Base-by-base conservation (phyloP, 2,113 vertebrate species). In the Sapayoa aenigma region DNA sequence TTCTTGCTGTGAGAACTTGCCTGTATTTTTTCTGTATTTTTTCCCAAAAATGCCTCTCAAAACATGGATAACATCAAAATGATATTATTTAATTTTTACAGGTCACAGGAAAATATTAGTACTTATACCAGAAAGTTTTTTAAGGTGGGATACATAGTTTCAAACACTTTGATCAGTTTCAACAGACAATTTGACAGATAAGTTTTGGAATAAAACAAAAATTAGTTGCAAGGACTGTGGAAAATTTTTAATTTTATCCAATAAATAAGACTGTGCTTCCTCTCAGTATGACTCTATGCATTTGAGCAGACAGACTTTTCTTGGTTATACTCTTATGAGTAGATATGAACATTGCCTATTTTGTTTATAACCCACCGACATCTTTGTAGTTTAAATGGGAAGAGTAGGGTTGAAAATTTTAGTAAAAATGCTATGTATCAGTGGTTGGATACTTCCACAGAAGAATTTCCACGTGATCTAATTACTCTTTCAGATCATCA, bases 31-130 rank as follows among this genome's bases (percentile, higher is more conserved):
- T 13, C 10, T 72, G 3, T 15, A 28, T 42, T 89, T 87, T 87
- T 87, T 35, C 18, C 7, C 23, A 74, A 23, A 50, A 74, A 71
- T 53, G 69, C 2, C 11, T 55, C 23, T 25, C 11, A 50, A 84
- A 53, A 49, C 2, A 84, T 2, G 1, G 10, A n/a, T 67, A 46
- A 37, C 0, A 46, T 46, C 1, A 10, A 86, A 69, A 6, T 1
- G 3, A 42, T 35, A 50, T 12, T 78, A 9, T 30, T 80, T 35
- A 33, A 31, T 44, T 74, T 74, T 22, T 28, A 69, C 21, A 52
- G 12, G 9, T 77, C 41, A 52, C 3, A 1, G 2, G 11, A 20
- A 74, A 73, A 31, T 35, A 72, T 7, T 53, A 55, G 4, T 46
- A n/a, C 2, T 12, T 60, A 47, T 15, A 63, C 9, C n/a, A 65